These are phyloP conservation scores for Oxytorus armatus DNA, from an alignment of 2,888 invertebrate species.

Conservation along the genomic window DNA sequence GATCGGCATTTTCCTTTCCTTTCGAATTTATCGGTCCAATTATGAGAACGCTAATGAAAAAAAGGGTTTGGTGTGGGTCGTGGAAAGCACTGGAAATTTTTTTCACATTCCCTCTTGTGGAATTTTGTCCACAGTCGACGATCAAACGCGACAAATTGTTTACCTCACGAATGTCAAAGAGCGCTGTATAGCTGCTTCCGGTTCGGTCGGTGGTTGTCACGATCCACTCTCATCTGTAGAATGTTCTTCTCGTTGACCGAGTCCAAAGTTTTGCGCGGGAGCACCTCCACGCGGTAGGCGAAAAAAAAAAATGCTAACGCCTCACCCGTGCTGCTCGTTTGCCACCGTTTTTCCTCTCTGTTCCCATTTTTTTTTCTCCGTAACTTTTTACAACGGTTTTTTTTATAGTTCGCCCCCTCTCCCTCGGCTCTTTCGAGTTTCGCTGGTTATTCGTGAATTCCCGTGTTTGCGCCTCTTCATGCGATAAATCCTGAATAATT, in stretches of 20 bases:
- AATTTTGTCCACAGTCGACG: constrained; percentile 26
- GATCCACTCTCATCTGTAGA: background rate
- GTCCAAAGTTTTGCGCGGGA: constrained; percentile 28
- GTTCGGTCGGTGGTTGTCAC: constrained; percentile 6
- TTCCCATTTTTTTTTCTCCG: background rate
- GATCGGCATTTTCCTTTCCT: background rate
- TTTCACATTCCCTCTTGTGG: background rate
- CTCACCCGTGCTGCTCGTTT: constrained; percentile 3
- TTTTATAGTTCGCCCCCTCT: too few relatives aligned
- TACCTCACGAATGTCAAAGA: constrained; percentile 50
- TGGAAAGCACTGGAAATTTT: constrained; percentile 1
- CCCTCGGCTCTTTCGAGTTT: background rate
- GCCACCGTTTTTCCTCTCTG: background rate
- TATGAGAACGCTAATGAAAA: background rate
- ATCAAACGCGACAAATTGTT: constrained; percentile 50
- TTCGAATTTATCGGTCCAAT: too few relatives aligned
- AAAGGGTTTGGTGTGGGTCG: background rate
- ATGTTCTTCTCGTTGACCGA: constrained; percentile 46
- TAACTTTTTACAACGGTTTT: constrained; percentile 20
- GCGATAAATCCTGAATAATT: background rate
- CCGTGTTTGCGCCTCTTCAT: background rate
- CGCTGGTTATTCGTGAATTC: background rate
- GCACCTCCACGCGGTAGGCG: background rate
- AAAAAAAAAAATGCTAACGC: constrained; percentile 40
- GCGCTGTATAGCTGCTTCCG: background rate